phyloP scores from a whole-genome alignment of 2,797 vertebrate genomes.

The Melanotaenia nigrans region DNA sequence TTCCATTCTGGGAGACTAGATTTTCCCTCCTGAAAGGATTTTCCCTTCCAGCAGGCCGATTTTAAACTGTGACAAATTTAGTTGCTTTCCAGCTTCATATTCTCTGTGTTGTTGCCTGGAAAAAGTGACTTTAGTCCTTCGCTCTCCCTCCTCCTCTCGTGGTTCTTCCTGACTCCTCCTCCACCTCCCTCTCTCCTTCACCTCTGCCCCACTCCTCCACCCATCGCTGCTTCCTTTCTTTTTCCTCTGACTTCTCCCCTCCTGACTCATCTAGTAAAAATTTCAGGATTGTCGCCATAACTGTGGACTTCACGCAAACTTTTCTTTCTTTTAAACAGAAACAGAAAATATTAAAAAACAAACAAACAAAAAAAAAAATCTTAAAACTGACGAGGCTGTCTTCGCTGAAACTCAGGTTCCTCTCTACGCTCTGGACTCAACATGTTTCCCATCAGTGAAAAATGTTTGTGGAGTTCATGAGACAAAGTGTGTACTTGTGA shows the following conservation, averaged over 20 bases:
- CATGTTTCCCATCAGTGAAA: no score
- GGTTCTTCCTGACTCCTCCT: conserved; percentile 47
- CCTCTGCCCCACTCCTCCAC: conserved; percentile 23
- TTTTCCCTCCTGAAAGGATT: conserved; percentile 14
- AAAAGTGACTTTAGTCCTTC: conserved; percentile 65
- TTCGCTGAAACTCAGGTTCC: not conserved
- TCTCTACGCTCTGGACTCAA: not conserved
- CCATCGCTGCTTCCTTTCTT: conserved; percentile 8
- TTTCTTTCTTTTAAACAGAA: not conserved
- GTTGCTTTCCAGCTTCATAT: conserved; percentile 38
- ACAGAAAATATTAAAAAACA: not conserved
- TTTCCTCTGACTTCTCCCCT: conserved; percentile 6
- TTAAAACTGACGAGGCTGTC: not conserved
- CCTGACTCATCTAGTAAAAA: conserved; percentile 14
- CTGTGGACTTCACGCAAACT: not conserved
- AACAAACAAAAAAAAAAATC: no score
- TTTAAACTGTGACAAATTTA: conserved; percentile 24
- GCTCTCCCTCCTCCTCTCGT: conserved; percentile 14
- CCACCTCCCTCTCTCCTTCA: conserved; percentile 21
- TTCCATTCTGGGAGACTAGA: conserved; percentile 19
- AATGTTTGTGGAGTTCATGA: not conserved
- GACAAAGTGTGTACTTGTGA: not conserved
- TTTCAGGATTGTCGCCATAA: not conserved
- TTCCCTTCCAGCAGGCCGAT: conserved; percentile 6
- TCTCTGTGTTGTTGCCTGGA: conserved; percentile 55